Evolutionary conservation across 2,113 vertebrate species (phyloP), one percentile per base, ranked within the genome.

Genomic region (Zingel zingel): DNA sequence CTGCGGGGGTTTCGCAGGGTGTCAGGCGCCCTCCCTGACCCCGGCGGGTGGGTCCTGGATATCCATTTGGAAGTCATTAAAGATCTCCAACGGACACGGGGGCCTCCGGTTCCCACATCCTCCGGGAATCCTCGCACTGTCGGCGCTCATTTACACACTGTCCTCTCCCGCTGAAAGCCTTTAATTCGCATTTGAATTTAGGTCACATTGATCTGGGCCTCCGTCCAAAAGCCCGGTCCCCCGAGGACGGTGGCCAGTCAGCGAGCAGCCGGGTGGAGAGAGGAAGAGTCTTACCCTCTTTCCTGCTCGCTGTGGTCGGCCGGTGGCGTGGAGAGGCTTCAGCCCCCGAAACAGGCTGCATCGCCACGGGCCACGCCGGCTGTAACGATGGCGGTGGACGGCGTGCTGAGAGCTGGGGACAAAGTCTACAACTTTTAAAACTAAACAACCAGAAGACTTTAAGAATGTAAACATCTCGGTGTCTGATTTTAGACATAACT

Each of bases 61-160:
- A 86, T 90, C 92, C 94, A 91, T 95, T 95, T 94, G 94, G 94
- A 95, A 89, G 92, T 95, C 91, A 95, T 95, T 95, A 95, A 94
- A 89, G 91, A 83, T 79, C 83, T 74, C 84, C 74, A 79, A 74
- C 36, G 84, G 90, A 83, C 89, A 78, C 4, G 71, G 78, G 79
- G 89, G 86, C 82, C 85, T 30, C 86, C 50, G 86, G 88, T 91
- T 91, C 88, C 82, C 57, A 53, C 57, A 8, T 85, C 84, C 92
- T 91, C 88, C 1, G 86, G 89, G 84, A 70, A 81, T 68, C 81
- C 83, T 45, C 25, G 47, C 70, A 21, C 90, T 88, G 93, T 94
- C 93, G 90, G 86, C 94, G 93, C 93, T 94, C 93, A 94, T 95
- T 95, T 94, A 82, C 92, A 88, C 79, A 88, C 84, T 81, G 92